Evolutionary conservation across 2,113 vertebrate genomes (phyloP).

Genomic region (Gracilinanus agilis): DNA sequence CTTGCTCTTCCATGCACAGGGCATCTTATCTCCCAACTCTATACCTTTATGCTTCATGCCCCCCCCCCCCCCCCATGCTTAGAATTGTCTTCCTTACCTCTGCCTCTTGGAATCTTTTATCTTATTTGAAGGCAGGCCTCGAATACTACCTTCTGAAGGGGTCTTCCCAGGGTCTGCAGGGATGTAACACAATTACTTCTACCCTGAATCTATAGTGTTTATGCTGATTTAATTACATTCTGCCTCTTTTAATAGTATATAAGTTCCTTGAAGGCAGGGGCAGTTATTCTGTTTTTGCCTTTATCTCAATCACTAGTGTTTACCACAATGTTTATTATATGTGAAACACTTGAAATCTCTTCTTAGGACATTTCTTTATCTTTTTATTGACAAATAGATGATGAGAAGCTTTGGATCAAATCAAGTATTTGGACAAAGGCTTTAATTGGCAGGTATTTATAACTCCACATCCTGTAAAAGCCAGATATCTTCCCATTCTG

Average conservation of each 20-base stretch:
- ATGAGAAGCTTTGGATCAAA: conserved; percentile 23
- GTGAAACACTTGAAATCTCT: conserved; percentile 24
- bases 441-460: conserved; percentile 34
- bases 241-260: not conserved
- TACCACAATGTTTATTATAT: not conserved
- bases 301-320: not conserved
- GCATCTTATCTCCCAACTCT: no score
- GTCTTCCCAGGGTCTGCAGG: not conserved
- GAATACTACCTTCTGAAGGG: not conserved
- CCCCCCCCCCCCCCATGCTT: no score
- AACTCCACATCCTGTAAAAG: not conserved
- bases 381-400: conserved; percentile 60
- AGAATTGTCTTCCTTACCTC: not conserved
- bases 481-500: conserved; percentile 39
- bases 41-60: no score
- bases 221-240: not conserved
- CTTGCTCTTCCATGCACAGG: no score
- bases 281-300: not conserved
- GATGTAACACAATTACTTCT: not conserved
- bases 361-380: conserved; percentile 32
- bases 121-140: no score
- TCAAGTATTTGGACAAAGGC: not conserved
- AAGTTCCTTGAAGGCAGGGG: not conserved
- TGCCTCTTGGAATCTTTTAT: not conserved
- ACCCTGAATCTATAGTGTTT: not conserved